phyloP scores from a whole-genome alignment of 2,113 vertebrate species.

The Xiphias gladius region DNA sequence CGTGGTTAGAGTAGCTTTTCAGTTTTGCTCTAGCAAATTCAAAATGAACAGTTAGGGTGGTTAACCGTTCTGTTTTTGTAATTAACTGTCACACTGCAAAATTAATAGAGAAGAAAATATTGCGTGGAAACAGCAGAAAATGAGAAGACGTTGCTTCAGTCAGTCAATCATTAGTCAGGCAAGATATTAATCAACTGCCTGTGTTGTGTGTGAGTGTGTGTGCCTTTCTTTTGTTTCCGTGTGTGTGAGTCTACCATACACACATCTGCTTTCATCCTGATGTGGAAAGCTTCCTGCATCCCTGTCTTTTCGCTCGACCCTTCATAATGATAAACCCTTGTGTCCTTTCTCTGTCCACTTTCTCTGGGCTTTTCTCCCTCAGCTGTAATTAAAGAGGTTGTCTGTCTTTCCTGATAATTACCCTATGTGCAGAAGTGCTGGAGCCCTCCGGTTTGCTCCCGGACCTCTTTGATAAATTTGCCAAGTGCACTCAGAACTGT shows the following conservation, averaged over 20 bases:
- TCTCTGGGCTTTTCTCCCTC: slow-evolving; percentile 23
- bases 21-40: slow-evolving; percentile 69
- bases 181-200: slow-evolving; percentile 3
- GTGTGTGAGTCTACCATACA: slow-evolving; percentile 5
- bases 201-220: neutral
- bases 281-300: neutral
- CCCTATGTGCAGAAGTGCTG: slow-evolving; percentile 35
- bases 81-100: slow-evolving; percentile 71
- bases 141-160: slow-evolving; percentile 23
- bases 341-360: slow-evolving; percentile 16
- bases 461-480: slow-evolving; percentile 60
- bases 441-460: slow-evolving; percentile 40
- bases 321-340: neutral
- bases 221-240: neutral
- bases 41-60: slow-evolving; percentile 59
- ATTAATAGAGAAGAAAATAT: slow-evolving; percentile 60
- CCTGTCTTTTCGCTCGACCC: neutral
- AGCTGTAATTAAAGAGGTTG: slow-evolving; percentile 67
- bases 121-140: slow-evolving; percentile 25
- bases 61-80: slow-evolving; percentile 66
- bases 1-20: slow-evolving; percentile 40
- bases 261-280: slow-evolving; percentile 13
- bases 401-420: slow-evolving; percentile 61
- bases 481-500: slow-evolving; percentile 43
- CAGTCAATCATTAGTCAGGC: slow-evolving; percentile 29